phyloP scores from a whole-genome alignment of 1,140 invertebrate species.

The Drosophila pallidifrons region DNA sequence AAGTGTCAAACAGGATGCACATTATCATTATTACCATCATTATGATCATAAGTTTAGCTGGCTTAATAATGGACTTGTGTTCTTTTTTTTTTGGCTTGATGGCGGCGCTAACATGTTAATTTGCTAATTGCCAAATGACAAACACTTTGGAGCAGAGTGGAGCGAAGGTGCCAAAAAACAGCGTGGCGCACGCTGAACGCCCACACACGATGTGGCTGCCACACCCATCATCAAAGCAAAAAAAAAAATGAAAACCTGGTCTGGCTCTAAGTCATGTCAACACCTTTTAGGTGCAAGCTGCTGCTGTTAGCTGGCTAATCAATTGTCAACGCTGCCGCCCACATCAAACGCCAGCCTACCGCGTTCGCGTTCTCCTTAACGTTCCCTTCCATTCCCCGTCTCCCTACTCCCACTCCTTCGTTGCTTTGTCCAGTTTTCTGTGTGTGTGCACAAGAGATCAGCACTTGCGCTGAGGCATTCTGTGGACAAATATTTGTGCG shows the following conservation, averaged over 20 bases:
- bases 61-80: background rate
- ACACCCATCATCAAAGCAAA: slow-evolving; percentile 22
- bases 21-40: background rate
- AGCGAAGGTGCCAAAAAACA: slow-evolving; percentile 63
- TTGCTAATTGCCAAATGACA: slow-evolving; percentile 72
- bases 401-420: background rate
- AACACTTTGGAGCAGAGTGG: slow-evolving; percentile 31
- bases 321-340: slow-evolving; percentile 80
- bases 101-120: slow-evolving; percentile 54
- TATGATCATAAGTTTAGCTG: background rate
- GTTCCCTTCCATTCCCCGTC: background rate
- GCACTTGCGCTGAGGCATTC: slow-evolving; percentile 80
- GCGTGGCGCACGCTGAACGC: slow-evolving; percentile 34
- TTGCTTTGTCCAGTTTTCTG: slow-evolving; percentile 18
- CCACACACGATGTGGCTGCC: slow-evolving; percentile 22
- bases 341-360: slow-evolving; percentile 69
- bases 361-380: background rate
- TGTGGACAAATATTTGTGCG: slow-evolving; percentile 79
- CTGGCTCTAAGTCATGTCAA: slow-evolving; percentile 59
- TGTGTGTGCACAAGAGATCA: slow-evolving; percentile 75
- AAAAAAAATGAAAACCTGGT: slow-evolving; percentile 10
- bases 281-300: slow-evolving; percentile 58
- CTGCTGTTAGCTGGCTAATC: slow-evolving; percentile 63
- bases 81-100: background rate
- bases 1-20: slow-evolving; percentile 26